Evolutionary conservation across 35 echinoderm and acorn worm species (phyloP).

Genomic region (Heliocidaris erythrogramma): DNA sequence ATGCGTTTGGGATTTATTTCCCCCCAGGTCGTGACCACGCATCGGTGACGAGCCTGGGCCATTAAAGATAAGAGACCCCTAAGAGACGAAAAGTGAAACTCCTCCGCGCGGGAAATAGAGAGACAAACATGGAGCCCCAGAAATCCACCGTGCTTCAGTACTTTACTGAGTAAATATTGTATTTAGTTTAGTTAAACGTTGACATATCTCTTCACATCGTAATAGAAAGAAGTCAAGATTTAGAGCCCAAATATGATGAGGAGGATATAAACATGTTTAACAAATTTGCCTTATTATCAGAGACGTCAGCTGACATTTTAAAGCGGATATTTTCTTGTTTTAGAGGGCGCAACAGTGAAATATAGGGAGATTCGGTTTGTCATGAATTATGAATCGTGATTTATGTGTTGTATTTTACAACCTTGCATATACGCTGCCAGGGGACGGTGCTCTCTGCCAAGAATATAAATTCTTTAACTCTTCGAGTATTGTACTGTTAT

Average conservation of each 20-base stretch:
- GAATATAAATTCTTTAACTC: not conserved
- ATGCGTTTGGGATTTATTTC: not conserved
- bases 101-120: not conserved
- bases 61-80: not conserved
- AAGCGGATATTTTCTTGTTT: not conserved
- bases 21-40: not conserved
- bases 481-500: not conserved
- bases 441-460: not conserved
- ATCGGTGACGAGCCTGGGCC: not conserved
- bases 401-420: not conserved
- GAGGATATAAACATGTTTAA: not conserved
- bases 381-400: constrained; percentile 7
- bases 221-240: not conserved
- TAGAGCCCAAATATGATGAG: not conserved
- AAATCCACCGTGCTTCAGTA: not conserved
- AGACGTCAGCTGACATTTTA: not conserved
- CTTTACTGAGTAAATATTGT: not conserved
- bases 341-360: not conserved
- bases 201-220: not conserved
- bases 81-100: not conserved
- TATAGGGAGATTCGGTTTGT: not conserved
- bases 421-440: not conserved
- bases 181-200: not conserved
- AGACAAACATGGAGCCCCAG: not conserved
- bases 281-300: not conserved